phyloP scores from a whole-genome alignment of 2,797 vertebrate genomes.

The Pitangus sulphuratus region DNA sequence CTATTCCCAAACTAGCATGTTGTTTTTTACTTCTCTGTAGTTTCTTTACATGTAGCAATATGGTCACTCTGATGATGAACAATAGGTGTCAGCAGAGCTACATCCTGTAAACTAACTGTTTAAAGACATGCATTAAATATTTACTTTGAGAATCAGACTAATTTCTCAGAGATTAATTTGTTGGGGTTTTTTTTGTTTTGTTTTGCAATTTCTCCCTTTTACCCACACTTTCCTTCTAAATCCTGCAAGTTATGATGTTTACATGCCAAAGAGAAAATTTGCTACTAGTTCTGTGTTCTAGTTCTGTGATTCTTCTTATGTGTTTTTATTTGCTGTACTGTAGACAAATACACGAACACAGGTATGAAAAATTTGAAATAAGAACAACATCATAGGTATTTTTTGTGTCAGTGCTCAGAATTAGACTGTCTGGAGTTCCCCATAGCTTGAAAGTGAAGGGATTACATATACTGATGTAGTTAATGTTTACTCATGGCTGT shows the following conservation, averaged over 20 bases:
- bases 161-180: background rate
- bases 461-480: background rate
- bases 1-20: background rate
- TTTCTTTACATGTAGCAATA: background rate
- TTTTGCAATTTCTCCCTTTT: background rate
- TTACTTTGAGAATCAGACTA: background rate
- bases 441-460: background rate
- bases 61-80: conserved; percentile 29
- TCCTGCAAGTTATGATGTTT: background rate
- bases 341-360: background rate
- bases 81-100: conserved; percentile 65
- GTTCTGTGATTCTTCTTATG: background rate
- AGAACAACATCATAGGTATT: background rate
- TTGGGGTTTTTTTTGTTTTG: background rate
- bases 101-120: background rate
- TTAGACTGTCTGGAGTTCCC: background rate
- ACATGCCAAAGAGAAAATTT: background rate
- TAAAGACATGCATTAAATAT: background rate
- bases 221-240: background rate
- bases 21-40: background rate
- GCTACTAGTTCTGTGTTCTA: background rate
- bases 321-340: background rate
- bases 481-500: background rate
- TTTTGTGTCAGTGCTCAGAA: background rate
- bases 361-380: background rate